These are phyloP conservation scores for Chiroxiphia lanceolata DNA, from an alignment of 2,797 vertebrate species.

Conservation along the genomic window DNA sequence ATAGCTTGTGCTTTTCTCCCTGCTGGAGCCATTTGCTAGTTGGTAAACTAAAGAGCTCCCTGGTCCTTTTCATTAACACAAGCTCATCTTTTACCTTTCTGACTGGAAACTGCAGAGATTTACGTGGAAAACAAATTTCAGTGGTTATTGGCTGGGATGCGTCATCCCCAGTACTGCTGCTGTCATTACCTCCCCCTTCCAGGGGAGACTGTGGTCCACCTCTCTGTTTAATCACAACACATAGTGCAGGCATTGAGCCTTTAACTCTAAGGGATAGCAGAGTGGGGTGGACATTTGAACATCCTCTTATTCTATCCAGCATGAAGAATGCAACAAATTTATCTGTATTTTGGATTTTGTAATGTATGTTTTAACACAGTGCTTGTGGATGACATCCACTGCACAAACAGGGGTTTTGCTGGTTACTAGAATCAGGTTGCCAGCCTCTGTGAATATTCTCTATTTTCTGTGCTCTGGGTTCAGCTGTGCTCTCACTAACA, in stretches of 20 bases:
- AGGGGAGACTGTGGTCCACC: neutral
- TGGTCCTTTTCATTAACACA: neutral
- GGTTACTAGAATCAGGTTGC: neutral
- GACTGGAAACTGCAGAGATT: neutral
- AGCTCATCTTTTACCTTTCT: neutral
- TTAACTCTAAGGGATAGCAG: neutral
- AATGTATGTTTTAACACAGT: neutral
- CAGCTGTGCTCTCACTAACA: neutral
- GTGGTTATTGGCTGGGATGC: neutral
- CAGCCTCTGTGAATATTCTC: neutral
- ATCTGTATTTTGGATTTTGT: neutral
- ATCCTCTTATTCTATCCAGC: neutral
- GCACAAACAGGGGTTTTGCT: neutral
- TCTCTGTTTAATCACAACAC: neutral
- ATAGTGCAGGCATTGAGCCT: neutral
- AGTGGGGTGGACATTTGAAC: neutral
- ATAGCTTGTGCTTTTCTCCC: neutral
- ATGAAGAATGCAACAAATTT: neutral
- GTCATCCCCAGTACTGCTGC: neutral
- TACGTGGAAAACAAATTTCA: neutral
- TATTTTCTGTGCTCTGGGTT: neutral
- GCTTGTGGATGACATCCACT: neutral
- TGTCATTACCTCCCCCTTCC: neutral
- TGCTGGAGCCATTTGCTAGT: neutral
- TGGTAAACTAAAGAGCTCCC: neutral